phyloP scores from a whole-genome alignment of 2,888 invertebrate genomes.

The Trachelus iudaicus region DNA sequence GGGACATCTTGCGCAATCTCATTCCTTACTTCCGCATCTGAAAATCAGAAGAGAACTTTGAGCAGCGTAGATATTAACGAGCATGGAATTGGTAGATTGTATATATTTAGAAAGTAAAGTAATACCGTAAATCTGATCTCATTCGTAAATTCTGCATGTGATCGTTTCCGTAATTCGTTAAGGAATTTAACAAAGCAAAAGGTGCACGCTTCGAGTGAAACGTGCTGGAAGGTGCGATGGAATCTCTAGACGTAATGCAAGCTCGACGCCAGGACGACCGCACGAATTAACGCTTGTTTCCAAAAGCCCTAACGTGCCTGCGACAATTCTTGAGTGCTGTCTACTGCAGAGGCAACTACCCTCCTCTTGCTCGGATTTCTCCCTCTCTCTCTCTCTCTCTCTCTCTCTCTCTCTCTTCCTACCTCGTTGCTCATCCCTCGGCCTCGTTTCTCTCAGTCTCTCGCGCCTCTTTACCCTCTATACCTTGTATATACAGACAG shows the following conservation, averaged over 20 bases:
- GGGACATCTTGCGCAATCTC: background rate
- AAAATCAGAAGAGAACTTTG: background rate
- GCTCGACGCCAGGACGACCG: slow-evolving; percentile 42
- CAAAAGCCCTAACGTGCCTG: slow-evolving; percentile 63
- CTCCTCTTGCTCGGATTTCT: slow-evolving; percentile 26
- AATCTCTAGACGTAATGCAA: background rate
- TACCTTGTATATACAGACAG: slow-evolving; percentile 18
- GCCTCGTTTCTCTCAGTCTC: background rate
- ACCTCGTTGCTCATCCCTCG: slow-evolving; percentile 27
- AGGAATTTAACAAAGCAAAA: background rate
- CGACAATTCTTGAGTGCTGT: slow-evolving; percentile 66
- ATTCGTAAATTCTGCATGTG: background rate
- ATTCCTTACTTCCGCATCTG: background rate
- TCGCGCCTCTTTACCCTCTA: background rate
- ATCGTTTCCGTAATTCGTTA: background rate
- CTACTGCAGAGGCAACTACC: slow-evolving; percentile 52
- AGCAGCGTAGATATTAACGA: background rate
- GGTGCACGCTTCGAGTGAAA: background rate
- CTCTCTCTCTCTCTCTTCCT: slow-evolving; percentile 13
- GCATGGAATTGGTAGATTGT: background rate
- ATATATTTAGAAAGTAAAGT: background rate
- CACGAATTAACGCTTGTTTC: slow-evolving; percentile 63
- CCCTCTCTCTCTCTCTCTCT: slow-evolving; percentile 1
- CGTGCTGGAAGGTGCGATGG: background rate
- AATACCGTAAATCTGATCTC: background rate